Evolutionary conservation across 2,113 vertebrate genomes (phyloP).

Genomic region (Pelecanoides urinatrix): DNA sequence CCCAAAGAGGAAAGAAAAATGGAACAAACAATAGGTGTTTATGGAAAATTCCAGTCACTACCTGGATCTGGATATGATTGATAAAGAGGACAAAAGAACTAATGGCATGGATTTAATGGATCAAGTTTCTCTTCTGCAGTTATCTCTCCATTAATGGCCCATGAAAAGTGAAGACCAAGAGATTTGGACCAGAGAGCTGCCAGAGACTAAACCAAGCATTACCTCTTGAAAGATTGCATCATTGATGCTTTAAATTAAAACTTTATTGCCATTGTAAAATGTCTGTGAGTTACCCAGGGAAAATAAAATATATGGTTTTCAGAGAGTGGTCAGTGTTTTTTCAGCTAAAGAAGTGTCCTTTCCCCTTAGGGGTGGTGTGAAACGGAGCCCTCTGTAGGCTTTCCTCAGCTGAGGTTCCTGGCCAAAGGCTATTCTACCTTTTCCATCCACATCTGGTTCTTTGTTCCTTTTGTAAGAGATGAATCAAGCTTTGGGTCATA

Average conservation of each 20-base stretch:
- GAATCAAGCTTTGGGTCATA: not conserved
- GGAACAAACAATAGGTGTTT: not conserved
- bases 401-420: not conserved
- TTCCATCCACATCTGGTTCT: not conserved
- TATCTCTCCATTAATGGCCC: constrained; percentile 61
- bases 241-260: constrained; percentile 58
- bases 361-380: not conserved
- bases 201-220: constrained; percentile 52
- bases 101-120: constrained; percentile 47
- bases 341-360: constrained; percentile 7
- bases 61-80: not conserved
- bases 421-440: not conserved
- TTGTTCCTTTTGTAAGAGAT: not conserved
- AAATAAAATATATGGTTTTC: constrained; percentile 34
- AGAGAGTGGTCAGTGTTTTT: not conserved
- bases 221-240: constrained; percentile 51
- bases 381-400: not conserved
- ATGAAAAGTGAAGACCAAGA: constrained; percentile 59
- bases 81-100: constrained; percentile 43
- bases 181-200: constrained; percentile 52
- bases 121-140: constrained; percentile 52
- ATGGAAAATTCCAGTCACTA: constrained; percentile 41
- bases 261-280: constrained; percentile 51
- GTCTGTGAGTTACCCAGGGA: not conserved
- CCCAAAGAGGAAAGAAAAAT: not conserved